These are phyloP conservation scores for Mionectes macconnelli DNA, from an alignment of 2,113 vertebrate genomes.

Conservation along the genomic window DNA sequence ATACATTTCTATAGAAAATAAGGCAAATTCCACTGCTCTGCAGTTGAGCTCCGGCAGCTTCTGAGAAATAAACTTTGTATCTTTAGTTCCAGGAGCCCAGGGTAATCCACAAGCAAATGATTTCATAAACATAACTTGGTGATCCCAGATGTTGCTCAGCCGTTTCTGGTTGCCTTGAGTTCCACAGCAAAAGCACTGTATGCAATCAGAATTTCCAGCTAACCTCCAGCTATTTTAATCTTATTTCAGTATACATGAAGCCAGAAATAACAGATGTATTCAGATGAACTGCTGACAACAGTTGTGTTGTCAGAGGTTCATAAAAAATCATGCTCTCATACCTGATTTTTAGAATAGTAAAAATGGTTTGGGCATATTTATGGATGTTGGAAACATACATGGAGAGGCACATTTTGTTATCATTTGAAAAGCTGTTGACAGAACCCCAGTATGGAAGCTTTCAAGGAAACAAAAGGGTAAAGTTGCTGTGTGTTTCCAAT, in stretches of 20 bases:
- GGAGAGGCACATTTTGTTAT: neutral
- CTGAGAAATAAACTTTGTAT: neutral
- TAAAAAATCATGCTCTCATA: rapidly evolving
- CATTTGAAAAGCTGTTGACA: neutral
- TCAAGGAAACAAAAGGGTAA: neutral
- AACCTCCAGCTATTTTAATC: neutral
- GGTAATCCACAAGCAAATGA: neutral
- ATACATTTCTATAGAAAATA: neutral
- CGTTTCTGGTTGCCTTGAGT: neutral
- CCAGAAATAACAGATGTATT: neutral
- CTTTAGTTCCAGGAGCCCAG: neutral
- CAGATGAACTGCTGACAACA: neutral
- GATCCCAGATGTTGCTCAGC: neutral
- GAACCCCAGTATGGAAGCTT: rapidly evolving
- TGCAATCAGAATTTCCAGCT: neutral
- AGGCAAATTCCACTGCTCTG: neutral
- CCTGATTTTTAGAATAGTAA: neutral
- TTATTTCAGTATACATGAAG: neutral
- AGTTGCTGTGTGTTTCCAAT: neutral
- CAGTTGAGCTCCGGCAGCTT: neutral
- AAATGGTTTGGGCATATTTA: neutral
- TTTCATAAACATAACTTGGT: neutral
- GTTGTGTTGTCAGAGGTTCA: neutral
- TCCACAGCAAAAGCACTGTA: rapidly evolving
- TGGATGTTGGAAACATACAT: rapidly evolving